phyloP scores from a whole-genome alignment of 1,140 invertebrate genomes.

The Cyrtorhinus lividipennis region DNA sequence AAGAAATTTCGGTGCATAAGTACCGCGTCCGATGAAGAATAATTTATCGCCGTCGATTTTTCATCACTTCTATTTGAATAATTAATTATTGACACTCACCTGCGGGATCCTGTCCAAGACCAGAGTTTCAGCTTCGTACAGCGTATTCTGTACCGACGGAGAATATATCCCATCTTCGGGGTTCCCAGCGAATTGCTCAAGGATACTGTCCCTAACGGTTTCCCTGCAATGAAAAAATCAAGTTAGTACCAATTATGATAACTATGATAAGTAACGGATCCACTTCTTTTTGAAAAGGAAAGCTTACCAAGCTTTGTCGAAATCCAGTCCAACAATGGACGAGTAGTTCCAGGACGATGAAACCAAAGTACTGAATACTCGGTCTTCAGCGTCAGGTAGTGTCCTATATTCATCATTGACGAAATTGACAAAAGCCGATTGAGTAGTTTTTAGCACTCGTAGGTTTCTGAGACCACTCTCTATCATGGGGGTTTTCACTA shows the following conservation, averaged over 20 bases:
- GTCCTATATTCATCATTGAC: constrained; percentile 58
- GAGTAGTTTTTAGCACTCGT: constrained; percentile 55
- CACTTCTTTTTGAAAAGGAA: too few species aligned
- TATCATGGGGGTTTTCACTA: constrained; percentile 42
- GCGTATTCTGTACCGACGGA: constrained; percentile 58
- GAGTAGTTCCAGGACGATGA: constrained; percentile 54
- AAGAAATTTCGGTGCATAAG: too few species aligned
- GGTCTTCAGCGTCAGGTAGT: constrained; percentile 52
- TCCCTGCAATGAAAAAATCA: constrained; percentile 28
- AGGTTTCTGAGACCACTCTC: constrained; percentile 48
- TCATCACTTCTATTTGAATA: too few species aligned
- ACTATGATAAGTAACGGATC: too few species aligned
- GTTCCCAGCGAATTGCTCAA: constrained; percentile 56
- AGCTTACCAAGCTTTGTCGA: constrained; percentile 42
- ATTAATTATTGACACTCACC: constrained; percentile 29
- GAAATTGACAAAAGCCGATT: constrained; percentile 61
- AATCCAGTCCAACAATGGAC: constrained; percentile 42
- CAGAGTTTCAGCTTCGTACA: constrained; percentile 50
- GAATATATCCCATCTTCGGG: constrained; percentile 48
- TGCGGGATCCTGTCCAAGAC: constrained; percentile 47
- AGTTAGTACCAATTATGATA: too few species aligned
- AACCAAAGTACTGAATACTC: constrained; percentile 56
- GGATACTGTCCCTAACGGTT: constrained; percentile 47
- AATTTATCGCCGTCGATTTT: too few species aligned
- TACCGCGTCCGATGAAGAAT: too few species aligned